These are phyloP conservation scores for Hippoglossus stenolepis DNA, from an alignment of 2,113 vertebrate genomes.

Conservation along the genomic window DNA sequence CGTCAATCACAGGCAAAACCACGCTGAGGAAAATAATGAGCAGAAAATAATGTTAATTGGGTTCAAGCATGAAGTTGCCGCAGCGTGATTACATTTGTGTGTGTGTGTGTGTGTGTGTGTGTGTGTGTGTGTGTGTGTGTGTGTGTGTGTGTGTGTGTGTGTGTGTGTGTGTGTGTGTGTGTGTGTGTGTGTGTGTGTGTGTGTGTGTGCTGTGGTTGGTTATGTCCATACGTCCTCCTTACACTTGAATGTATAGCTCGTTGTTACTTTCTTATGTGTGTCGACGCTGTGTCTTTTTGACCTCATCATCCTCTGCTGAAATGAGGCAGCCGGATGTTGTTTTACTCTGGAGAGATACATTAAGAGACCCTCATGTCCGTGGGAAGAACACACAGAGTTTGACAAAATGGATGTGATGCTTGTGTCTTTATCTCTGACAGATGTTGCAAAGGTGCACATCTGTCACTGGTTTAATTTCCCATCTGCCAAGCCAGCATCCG, in stretches of 20 bases:
- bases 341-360: not conserved
- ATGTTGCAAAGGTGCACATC: constrained; percentile 39
- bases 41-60: not conserved
- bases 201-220: too few species aligned
- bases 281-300: not conserved
- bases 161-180: too few species aligned
- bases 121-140: too few species aligned
- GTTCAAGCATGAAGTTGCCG: constrained; percentile 11
- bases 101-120: too few species aligned
- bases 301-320: not conserved
- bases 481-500: constrained; percentile 1
- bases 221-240: too few species aligned
- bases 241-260: too few species aligned
- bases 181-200: too few species aligned
- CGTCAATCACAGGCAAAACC: too few species aligned
- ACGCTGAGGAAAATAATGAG: not conserved
- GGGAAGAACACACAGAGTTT: not conserved
- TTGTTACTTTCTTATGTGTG: too few species aligned
- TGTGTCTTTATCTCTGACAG: constrained; percentile 23
- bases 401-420: constrained; percentile 18
- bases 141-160: too few species aligned
- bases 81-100: not conserved
- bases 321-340: not conserved
- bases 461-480: constrained; percentile 29
- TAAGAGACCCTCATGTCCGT: not conserved